A percentile compares a stretch with the other conserved stretches of the same genome.
phyloP scores from a whole-genome alignment of 1,140 invertebrate genomes.

The Achatina immaculata region DNA sequence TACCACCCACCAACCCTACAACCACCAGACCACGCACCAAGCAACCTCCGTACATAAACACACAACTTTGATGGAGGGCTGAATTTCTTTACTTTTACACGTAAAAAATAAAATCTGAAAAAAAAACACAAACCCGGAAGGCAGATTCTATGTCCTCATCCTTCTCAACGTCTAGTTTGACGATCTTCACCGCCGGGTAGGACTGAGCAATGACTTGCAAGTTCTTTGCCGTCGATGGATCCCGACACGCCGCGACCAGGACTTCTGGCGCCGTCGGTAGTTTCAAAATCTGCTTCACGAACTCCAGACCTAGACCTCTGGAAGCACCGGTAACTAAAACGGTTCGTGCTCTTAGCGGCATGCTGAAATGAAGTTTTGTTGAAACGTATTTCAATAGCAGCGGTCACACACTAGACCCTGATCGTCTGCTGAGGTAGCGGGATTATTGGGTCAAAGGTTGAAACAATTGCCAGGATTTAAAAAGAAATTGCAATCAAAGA shows the following conservation, averaged over 20 bases:
- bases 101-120: no score
- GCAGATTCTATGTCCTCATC: slow-evolving; percentile 33
- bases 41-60: no score
- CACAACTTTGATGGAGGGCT: no score
- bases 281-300: slow-evolving; percentile 79
- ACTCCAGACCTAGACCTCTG: slow-evolving; percentile 86
- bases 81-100: no score
- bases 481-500: no score
- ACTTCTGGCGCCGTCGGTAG: slow-evolving; percentile 49
- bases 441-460: no score
- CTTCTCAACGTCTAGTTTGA: slow-evolving; percentile 40
- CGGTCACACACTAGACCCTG: no score
- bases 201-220: slow-evolving; percentile 65
- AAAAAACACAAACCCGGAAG: not conserved
- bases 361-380: not conserved
- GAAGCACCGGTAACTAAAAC: slow-evolving; percentile 89
- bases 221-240: slow-evolving; percentile 75
- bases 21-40: no score
- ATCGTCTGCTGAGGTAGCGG: no score
- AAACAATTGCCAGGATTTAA: no score
- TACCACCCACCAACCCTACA: no score
- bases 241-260: slow-evolving; percentile 82
- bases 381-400: no score
- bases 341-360: slow-evolving; percentile 1
- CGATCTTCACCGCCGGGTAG: not conserved